Evolutionary conservation across 2,888 invertebrate species (phyloP).

Genomic region (Macrophya alboannulata): DNA sequence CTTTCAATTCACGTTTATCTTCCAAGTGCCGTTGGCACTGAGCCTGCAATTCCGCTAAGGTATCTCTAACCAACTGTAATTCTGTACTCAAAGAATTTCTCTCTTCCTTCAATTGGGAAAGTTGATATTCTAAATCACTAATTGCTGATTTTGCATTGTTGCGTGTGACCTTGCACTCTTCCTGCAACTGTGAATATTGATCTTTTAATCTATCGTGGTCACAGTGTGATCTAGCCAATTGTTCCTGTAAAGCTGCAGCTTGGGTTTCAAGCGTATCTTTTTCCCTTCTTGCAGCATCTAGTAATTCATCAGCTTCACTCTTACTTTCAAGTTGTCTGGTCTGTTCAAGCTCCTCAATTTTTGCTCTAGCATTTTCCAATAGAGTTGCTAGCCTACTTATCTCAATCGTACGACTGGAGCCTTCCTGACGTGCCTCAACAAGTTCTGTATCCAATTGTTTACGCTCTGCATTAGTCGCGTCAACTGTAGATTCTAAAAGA

Average conservation of each 20-base stretch:
- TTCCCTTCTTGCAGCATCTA: constrained; percentile 87
- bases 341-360: constrained; percentile 88
- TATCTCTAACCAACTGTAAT: constrained; percentile 88
- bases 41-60: constrained; percentile 87
- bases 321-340: constrained; percentile 86
- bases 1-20: constrained; percentile 88
- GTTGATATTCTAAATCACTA: constrained; percentile 91
- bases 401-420: constrained; percentile 90
- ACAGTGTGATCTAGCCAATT: constrained; percentile 86
- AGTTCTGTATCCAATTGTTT: constrained; percentile 89
- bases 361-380: constrained; percentile 92
- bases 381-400: constrained; percentile 89
- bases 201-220: constrained; percentile 86
- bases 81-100: constrained; percentile 87
- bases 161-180: constrained; percentile 88
- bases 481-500: constrained; percentile 88
- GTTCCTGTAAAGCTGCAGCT: constrained; percentile 86
- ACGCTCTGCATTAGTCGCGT: constrained; percentile 89
- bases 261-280: constrained; percentile 88
- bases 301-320: constrained; percentile 87
- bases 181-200: constrained; percentile 85
- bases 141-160: constrained; percentile 94
- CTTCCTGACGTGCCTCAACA: constrained; percentile 87
- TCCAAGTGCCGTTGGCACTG: constrained; percentile 92
- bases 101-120: constrained; percentile 89